These are phyloP conservation scores for Ennomos quercinarius DNA, from an alignment of 2,888 invertebrate genomes.

Conservation along the genomic window DNA sequence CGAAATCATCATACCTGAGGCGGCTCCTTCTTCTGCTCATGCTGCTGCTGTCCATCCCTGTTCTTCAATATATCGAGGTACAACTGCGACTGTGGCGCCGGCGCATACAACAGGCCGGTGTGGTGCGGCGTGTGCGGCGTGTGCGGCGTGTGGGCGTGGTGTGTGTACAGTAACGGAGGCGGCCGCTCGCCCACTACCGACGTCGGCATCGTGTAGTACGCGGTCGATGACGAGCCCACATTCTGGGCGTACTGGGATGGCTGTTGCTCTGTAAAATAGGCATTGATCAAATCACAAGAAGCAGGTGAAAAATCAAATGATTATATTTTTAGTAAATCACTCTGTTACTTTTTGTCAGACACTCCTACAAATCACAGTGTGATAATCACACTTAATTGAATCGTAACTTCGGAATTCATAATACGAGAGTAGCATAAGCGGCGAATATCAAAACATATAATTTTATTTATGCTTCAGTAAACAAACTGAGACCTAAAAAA, in stretches of 20 bases:
- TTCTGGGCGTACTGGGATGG: slow-evolving; percentile 73
- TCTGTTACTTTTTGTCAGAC: too few species aligned
- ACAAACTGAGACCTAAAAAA: too few species aligned
- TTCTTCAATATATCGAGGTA: slow-evolving; percentile 78
- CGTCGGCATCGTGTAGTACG: slow-evolving; percentile 74
- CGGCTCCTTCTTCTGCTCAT: slow-evolving; percentile 70
- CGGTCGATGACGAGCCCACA: slow-evolving; percentile 61
- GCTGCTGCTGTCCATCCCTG: slow-evolving; percentile 69
- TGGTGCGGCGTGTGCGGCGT: slow-evolving; percentile 62
- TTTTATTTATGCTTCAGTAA: too few species aligned
- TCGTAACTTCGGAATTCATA: too few species aligned
- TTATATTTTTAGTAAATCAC: too few species aligned
- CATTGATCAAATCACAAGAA: too few species aligned
- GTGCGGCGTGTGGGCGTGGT: slow-evolving; percentile 73
- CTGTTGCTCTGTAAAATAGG: slow-evolving; percentile 36
- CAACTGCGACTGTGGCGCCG: slow-evolving; percentile 70
- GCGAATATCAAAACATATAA: too few species aligned
- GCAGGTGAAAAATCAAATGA: too few species aligned
- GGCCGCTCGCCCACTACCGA: slow-evolving; percentile 68
- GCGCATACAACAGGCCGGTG: slow-evolving; percentile 61
- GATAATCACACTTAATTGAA: too few species aligned
- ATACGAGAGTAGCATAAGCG: too few species aligned
- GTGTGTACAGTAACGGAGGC: slow-evolving; percentile 74
- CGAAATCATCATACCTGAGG: slow-evolving; percentile 59
- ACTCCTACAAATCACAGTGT: too few species aligned